These are phyloP conservation scores for Smittia aterrima DNA, from an alignment of 2,888 invertebrate genomes.

Conservation along the genomic window DNA sequence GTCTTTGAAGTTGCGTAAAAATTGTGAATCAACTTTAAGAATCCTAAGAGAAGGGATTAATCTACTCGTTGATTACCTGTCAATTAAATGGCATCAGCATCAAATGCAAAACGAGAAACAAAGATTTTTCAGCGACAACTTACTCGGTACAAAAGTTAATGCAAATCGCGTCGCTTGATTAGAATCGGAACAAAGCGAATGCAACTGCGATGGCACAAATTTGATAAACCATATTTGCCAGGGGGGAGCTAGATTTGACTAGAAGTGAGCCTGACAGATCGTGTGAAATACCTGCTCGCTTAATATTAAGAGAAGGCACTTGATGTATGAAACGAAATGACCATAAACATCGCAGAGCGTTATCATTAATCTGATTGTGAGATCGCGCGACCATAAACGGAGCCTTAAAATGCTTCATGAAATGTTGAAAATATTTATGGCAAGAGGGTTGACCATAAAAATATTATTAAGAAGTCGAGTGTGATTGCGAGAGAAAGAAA, in stretches of 20 bases:
- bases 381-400: slow-evolving; percentile 5
- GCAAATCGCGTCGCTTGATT: slow-evolving; percentile 7
- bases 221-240: slow-evolving; percentile 21
- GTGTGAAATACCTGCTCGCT: slow-evolving; percentile 18
- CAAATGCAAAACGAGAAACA: not conserved
- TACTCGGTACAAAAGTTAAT: slow-evolving; percentile 19
- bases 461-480: too few relatives aligned
- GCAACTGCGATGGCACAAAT: slow-evolving; percentile 29
- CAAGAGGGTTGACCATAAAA: too few relatives aligned
- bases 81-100: slow-evolving; percentile 33
- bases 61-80: slow-evolving; percentile 22
- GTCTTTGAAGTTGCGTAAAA: not conserved
- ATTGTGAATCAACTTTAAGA: too few relatives aligned
- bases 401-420: not conserved
- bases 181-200: not conserved
- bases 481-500: too few relatives aligned
- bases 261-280: slow-evolving; percentile 9
- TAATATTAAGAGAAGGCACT: not conserved
- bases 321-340: not conserved
- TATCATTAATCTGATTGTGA: not conserved
- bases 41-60: too few relatives aligned
- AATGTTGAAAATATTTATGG: too few relatives aligned
- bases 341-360: not conserved
- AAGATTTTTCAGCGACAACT: not conserved
- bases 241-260: not conserved